Conservation (phyloP, 1,140 invertebrate species). For the Zaprionus davidi region DNA sequence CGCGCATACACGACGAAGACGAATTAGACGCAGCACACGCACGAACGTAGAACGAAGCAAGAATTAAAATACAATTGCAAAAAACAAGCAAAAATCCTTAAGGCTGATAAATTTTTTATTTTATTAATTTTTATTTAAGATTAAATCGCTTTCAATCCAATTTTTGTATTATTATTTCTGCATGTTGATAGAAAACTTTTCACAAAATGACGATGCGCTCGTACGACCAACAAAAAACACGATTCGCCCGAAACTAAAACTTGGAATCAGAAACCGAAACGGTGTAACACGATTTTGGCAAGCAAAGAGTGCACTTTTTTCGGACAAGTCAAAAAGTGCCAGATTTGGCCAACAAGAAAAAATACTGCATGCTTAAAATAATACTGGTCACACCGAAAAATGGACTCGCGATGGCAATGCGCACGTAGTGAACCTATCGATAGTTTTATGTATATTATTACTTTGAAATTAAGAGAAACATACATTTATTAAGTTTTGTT, state of each 20-base stretch:
- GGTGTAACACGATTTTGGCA: conserved; percentile 9
- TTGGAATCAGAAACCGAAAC: conserved; percentile 9
- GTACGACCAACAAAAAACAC: conserved; percentile 21
- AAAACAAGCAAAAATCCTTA: conserved; percentile 1
- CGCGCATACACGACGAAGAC: conserved; percentile 21
- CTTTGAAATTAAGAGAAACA: not conserved
- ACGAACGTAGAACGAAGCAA: conserved; percentile 4
- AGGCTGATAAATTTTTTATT: not conserved
- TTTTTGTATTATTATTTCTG: conserved; percentile 8
- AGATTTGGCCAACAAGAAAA: not conserved
- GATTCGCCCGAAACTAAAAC: conserved; percentile 41
- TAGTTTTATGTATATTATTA: not conserved
- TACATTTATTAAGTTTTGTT: not conserved
- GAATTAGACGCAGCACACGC: conserved; percentile 17
- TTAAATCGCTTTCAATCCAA: conserved; percentile 16
- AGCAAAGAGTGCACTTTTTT: not conserved
- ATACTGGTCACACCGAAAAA: conserved; percentile 11
- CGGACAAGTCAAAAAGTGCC: not conserved
- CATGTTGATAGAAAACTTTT: not conserved
- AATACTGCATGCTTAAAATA: conserved; percentile 4
- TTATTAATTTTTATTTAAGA: conserved; percentile 15
- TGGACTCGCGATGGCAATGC: not conserved
- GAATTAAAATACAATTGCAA: not conserved
- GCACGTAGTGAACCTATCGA: not conserved
- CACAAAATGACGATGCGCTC: not conserved